phyloP scores from a whole-genome alignment of 2,888 invertebrate species.

The Aleiodes leptofemur region DNA sequence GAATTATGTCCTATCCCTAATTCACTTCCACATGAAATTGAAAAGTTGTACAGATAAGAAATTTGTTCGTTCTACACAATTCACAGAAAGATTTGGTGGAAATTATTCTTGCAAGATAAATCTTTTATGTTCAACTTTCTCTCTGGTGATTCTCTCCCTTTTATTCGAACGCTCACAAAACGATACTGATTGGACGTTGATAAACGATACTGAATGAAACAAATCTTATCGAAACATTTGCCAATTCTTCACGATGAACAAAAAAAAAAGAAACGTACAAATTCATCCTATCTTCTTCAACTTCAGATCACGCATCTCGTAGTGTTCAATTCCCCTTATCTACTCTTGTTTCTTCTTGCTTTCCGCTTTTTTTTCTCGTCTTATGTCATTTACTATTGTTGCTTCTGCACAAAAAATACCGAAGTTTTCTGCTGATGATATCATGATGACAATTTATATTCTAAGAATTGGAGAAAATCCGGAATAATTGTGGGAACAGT shows the following conservation, averaged over 20 bases:
- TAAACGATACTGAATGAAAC: slow-evolving; percentile 69
- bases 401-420: neutral
- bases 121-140: neutral
- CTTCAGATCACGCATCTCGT: slow-evolving; percentile 47
- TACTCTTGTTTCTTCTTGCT: slow-evolving; percentile 21
- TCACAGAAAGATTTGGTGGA: too few species aligned
- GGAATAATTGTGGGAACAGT: neutral
- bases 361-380: slow-evolving; percentile 21
- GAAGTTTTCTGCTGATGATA: neutral
- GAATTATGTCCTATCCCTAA: too few species aligned
- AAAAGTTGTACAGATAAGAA: too few species aligned
- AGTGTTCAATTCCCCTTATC: slow-evolving; percentile 7
- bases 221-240: slow-evolving; percentile 65
- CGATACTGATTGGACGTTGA: slow-evolving; percentile 71
- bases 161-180: slow-evolving; percentile 24
- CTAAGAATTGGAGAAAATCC: too few species aligned
- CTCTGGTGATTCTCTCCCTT: slow-evolving; percentile 44
- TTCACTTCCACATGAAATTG: too few species aligned
- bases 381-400: slow-evolving; percentile 30
- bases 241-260: slow-evolving; percentile 49
- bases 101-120: too few species aligned
- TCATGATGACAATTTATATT: too few species aligned
- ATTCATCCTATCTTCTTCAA: slow-evolving; percentile 48
- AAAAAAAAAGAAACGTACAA: slow-evolving; percentile 9
- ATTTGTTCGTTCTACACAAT: too few species aligned